phyloP scores from a whole-genome alignment of 1,140 invertebrate species.

The Camponotus vicinus region DNA sequence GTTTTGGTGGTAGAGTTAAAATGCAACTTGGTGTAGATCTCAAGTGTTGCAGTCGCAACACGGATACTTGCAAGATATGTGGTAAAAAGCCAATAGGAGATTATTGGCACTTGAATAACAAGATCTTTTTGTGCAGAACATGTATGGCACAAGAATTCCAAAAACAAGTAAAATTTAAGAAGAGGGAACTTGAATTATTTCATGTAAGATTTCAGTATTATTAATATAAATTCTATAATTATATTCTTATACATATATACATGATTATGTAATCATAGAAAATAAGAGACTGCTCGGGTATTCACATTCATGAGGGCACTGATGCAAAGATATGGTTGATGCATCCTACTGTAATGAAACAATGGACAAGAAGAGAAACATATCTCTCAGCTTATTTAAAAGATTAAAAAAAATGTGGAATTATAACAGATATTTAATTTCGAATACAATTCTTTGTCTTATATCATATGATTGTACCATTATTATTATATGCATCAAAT shows the following conservation, averaged over 20 bases:
- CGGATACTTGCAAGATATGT: conserved; percentile 79
- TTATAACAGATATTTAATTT: neutral
- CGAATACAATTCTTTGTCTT: conserved; percentile 6
- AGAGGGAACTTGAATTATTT: conserved; percentile 74
- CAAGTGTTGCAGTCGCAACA: conserved; percentile 80
- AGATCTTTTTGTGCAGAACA: conserved; percentile 78
- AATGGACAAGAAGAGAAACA: conserved; percentile 79
- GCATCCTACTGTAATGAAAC: conserved; percentile 73
- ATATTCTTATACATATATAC: conserved; percentile 25
- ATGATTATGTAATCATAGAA: conserved; percentile 74
- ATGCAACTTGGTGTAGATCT: conserved; percentile 80
- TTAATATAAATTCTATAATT: conserved; percentile 12
- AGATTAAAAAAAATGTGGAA: conserved; percentile 65
- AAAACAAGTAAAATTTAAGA: conserved; percentile 68
- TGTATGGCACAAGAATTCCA: conserved; percentile 77
- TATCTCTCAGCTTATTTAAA: conserved; percentile 79
- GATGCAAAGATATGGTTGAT: conserved; percentile 81
- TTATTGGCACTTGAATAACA: conserved; percentile 82
- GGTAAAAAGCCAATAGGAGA: conserved; percentile 76
- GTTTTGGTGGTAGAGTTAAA: conserved; percentile 80
- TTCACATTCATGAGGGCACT: conserved; percentile 81
- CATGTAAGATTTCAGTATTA: conserved; percentile 70
- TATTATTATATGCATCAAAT: conserved; percentile 2
- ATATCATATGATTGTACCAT: neutral
- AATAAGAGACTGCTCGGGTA: conserved; percentile 81